These are phyloP conservation scores for Megalops cyprinoides DNA, from an alignment of 2,797 vertebrate genomes.

Conservation along the genomic window DNA sequence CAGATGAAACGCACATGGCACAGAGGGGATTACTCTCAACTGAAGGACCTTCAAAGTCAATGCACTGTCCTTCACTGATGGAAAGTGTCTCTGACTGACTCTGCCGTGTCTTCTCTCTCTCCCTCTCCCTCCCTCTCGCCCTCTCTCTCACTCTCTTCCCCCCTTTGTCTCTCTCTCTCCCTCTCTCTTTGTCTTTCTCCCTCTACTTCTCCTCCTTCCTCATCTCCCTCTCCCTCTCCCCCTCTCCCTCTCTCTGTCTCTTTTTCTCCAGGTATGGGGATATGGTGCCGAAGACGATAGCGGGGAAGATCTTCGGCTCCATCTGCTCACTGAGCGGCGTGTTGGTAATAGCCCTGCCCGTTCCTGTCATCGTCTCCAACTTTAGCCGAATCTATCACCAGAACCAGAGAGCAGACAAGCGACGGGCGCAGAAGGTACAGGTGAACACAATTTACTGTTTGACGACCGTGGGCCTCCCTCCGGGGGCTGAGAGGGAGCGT, in stretches of 20 bases:
- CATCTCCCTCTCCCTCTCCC: not conserved
- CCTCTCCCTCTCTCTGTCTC: constrained; percentile 24
- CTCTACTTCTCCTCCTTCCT: not conserved
- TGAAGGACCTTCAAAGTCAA: too few species aligned
- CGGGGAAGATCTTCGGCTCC: constrained; percentile 97
- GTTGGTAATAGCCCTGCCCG: constrained; percentile 94
- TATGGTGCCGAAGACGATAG: constrained; percentile 99
- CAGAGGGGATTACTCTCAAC: too few species aligned
- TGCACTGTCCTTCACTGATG: not conserved
- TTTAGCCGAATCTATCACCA: constrained; percentile 99
- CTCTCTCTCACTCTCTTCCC: not conserved
- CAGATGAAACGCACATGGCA: too few species aligned
- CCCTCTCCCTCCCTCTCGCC: not conserved
- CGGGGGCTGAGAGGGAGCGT: constrained; percentile 26
- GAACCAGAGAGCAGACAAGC: constrained; percentile 96
- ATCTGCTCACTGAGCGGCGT: constrained; percentile 97
- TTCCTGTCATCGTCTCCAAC: constrained; percentile 98
- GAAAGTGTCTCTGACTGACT: not conserved
- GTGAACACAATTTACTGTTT: constrained; percentile 46
- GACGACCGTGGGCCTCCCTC: constrained; percentile 44
- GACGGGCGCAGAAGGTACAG: constrained; percentile 92
- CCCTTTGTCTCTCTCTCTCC: not conserved
- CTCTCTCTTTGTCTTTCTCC: constrained; percentile 8
- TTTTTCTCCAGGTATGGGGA: constrained; percentile 85
- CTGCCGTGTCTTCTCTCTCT: not conserved